Base-by-base conservation (phyloP, 2,888 invertebrate genomes). In the Leptarthrus brevirostris region DNA sequence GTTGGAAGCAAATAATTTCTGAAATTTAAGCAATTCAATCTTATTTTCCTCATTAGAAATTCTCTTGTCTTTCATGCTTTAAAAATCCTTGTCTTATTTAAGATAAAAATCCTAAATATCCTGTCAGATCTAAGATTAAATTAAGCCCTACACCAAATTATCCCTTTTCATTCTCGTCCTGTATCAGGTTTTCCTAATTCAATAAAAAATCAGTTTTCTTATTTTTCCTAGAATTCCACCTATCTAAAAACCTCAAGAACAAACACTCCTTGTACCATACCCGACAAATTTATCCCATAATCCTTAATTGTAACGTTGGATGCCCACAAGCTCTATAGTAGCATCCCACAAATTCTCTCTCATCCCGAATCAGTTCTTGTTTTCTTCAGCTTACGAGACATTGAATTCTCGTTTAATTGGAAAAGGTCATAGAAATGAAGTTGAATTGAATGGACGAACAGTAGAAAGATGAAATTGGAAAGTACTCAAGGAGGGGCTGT, bases 371-470 rank as follows among this genome's bases (percentile, higher is more conserved):
- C 40, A 12, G 16, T 58, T 36, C 58, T n/a, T 36, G 34, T 30
- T 58, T 58, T 58, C 58, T 58, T 58, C 20, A 18, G 36, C 58
- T 58, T 36, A 40, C 58, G 18, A 58, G 36, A 18, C 58, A 58
- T 40, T 58, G 58, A 58, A 36, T 58, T 40, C 36, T 20, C 40
- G 20, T 58, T 58, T 58, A 58, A 58, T 58, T 58, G 36, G 58
- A 58, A 40, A 58, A 58, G 58, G 36, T 58, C 36, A 58, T 58
- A 36, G 58, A 36, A 58, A 58, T 58, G 20, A 36, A 58, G 36
- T 20, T 36, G 22, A 56, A 58, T 58, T 58, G 58, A 16, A 36
- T 58, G 36, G 36, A 36, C 34, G 58, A 36, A 58, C 12, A 34
- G 18, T 20, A 34, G 36, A 12, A 20, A 18, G 36, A 58, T 36